Conservation (phyloP, 64 coral and sea anemone species). For the Actinia tenebrosa region DNA sequence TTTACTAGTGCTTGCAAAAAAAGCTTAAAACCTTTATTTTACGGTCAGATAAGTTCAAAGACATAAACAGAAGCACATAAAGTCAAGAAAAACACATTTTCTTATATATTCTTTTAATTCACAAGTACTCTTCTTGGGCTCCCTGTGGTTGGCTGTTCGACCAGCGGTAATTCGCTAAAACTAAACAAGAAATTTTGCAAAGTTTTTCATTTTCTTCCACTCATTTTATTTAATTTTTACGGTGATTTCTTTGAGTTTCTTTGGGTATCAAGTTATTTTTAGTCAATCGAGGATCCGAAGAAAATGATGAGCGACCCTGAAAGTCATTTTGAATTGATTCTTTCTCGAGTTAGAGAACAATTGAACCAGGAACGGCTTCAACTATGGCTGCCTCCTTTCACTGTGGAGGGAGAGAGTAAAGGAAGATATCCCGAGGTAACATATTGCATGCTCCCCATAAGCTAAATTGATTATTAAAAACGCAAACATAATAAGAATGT, state of each 20-base stretch:
- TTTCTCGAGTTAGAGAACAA: constrained; percentile 51
- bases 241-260: neutral
- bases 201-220: neutral
- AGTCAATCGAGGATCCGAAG: neutral
- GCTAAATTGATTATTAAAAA: too few relatives aligned
- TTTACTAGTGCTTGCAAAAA: neutral
- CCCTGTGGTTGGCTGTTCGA: neutral
- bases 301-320: constrained; percentile 36
- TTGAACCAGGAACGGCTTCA: constrained; percentile 60
- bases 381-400: constrained; percentile 65
- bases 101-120: too few relatives aligned
- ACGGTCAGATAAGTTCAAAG: too few relatives aligned
- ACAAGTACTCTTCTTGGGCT: too few relatives aligned
- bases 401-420: constrained; percentile 13
- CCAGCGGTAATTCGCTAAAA: constrained; percentile 13
- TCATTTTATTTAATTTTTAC: neutral
- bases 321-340: constrained; percentile 41
- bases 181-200: constrained; percentile 40
- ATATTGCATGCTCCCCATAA: too few relatives aligned
- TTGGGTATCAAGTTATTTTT: neutral
- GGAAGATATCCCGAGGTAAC: constrained; percentile 68
- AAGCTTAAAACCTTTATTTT: neutral
- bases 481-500: too few relatives aligned
- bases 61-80: too few relatives aligned
- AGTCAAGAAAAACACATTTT: too few relatives aligned